A percentile compares a stretch with the other conserved stretches of the same genome.
Evolutionary conservation across 2,113 vertebrate genomes (phyloP).

Genomic region (Perca flavescens): DNA sequence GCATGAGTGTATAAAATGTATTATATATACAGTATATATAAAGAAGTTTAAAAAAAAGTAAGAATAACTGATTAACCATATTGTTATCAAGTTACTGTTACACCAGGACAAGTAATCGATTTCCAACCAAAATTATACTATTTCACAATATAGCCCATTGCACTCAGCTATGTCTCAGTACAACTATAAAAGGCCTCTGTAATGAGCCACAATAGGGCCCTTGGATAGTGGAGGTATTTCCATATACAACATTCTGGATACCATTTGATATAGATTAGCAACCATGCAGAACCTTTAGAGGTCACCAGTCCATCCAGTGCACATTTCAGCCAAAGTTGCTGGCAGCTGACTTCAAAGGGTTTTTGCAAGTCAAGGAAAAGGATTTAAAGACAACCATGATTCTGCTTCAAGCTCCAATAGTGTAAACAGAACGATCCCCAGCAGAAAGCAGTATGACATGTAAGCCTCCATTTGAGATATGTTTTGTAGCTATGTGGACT

Average conservation of each 20-base stretch:
- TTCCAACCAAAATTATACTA: conserved; percentile 9
- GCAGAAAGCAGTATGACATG: conserved; percentile 28
- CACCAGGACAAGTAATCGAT: conserved; percentile 7
- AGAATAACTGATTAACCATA: neutral
- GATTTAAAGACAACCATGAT: conserved; percentile 43
- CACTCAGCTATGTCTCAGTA: conserved; percentile 10
- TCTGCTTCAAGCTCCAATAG: conserved; percentile 28
- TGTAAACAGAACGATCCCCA: conserved; percentile 10
- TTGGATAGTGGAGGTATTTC: conserved; percentile 35
- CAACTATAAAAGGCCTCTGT: conserved; percentile 20
- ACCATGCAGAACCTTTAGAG: conserved; percentile 17
- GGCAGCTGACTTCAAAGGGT: conserved; percentile 39
- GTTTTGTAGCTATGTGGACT: conserved; percentile 1
- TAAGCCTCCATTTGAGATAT: conserved; percentile 9
- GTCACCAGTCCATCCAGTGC: conserved; percentile 26
- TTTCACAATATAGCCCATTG: neutral
- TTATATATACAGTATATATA: neutral
- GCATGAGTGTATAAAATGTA: neutral
- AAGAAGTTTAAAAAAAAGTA: neutral
- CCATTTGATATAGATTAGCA: conserved; percentile 47
- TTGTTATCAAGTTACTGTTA: conserved; percentile 7
- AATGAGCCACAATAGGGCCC: conserved; percentile 12
- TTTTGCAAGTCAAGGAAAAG: conserved; percentile 14
- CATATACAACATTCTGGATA: conserved; percentile 41
- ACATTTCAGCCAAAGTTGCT: conserved; percentile 27